Percentiles rank a stretch among this genome's conserved stretches.
Conservation (phyloP, 1,140 invertebrate species). For the Trachelipus rathkii region DNA sequence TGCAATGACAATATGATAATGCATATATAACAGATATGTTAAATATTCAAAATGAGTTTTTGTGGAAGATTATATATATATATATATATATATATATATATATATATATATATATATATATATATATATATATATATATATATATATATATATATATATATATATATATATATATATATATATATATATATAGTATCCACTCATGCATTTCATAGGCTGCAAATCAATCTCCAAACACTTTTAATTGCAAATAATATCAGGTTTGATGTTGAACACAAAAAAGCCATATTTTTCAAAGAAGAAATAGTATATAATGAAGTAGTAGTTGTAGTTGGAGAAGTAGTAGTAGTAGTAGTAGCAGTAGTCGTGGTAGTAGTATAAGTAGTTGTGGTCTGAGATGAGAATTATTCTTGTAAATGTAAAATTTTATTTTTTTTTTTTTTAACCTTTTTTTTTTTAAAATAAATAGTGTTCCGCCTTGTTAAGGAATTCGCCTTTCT, state of each 20-base stretch:
- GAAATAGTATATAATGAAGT: too few species aligned
- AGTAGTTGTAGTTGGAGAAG: too few species aligned
- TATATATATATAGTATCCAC: background rate
- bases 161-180: constrained; percentile 5
- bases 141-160: constrained; percentile 5
- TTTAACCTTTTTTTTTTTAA: background rate
- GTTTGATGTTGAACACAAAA: background rate
- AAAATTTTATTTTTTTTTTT: too few species aligned
- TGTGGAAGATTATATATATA: constrained; percentile 4
- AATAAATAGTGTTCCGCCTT: background rate
- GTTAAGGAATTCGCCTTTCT: background rate
- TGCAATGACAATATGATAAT: too few species aligned
- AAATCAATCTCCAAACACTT: background rate
- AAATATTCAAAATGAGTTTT: too few species aligned
- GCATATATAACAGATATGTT: background rate
- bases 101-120: background rate
- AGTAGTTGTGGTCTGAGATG: too few species aligned
- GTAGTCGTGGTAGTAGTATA: too few species aligned
- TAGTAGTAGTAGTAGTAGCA: too few species aligned
- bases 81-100: constrained; percentile 2
- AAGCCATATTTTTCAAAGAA: background rate
- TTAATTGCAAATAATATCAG: background rate
- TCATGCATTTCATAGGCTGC: background rate
- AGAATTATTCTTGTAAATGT: too few species aligned
- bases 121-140: constrained; percentile 10